Conservation (phyloP, 2,113 vertebrate species). For the Notarius quadriscutis region DNA sequence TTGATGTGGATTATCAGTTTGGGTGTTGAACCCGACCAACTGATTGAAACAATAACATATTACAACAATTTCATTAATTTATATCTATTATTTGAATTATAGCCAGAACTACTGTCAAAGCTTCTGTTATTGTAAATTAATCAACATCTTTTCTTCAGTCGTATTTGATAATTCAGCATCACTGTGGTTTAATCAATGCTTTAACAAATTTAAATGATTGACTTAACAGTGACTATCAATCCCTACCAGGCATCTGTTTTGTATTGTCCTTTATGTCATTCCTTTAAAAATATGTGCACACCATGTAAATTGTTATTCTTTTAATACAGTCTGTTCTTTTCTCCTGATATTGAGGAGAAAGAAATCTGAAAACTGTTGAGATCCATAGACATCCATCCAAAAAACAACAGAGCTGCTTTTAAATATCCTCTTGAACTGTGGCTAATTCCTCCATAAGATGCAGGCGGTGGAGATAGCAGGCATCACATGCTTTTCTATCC, state of each 20-base stretch:
- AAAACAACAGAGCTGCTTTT: constrained; percentile 36
- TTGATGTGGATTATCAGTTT: too few species aligned
- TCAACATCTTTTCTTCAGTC: neutral
- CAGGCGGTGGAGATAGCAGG: constrained; percentile 51
- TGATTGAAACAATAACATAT: neutral
- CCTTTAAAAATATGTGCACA: constrained; percentile 28
- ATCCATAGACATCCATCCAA: constrained; percentile 44
- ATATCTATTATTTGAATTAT: neutral
- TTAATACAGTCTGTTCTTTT: constrained; percentile 42
- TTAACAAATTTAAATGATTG: constrained; percentile 5
- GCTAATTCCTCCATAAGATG: constrained; percentile 63
- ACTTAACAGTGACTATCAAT: constrained; percentile 21
- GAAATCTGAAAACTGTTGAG: constrained; percentile 46
- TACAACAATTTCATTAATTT: neutral
- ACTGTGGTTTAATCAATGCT: constrained; percentile 1
- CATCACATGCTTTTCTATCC: constrained; percentile 43
- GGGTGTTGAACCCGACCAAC: neutral
- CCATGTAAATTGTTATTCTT: constrained; percentile 35
- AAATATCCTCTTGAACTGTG: constrained; percentile 48
- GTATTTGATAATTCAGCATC: neutral
- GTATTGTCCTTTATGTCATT: constrained; percentile 32
- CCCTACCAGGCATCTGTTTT: constrained; percentile 15
- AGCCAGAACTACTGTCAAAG: neutral
- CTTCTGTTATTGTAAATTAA: neutral
- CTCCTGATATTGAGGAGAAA: constrained; percentile 46